phyloP scores from a whole-genome alignment of 2,797 vertebrate genomes.

The Spinibarbus caldwelli region DNA sequence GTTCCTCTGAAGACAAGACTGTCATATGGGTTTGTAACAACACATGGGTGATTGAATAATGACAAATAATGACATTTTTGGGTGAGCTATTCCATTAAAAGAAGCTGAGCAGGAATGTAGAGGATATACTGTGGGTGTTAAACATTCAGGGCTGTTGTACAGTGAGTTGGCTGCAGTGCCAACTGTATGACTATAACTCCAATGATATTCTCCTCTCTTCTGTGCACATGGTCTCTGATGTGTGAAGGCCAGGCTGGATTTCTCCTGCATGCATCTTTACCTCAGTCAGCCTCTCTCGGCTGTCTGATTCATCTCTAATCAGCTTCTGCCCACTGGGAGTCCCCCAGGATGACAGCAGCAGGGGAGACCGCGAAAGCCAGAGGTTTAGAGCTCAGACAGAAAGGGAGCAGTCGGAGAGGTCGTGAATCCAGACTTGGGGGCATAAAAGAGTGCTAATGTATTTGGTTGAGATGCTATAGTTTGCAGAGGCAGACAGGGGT shows the following conservation, averaged over 20 bases:
- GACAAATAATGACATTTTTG: not conserved
- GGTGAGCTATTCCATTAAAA: not conserved
- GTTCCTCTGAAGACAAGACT: not conserved
- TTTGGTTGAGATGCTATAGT: conserved; percentile 41
- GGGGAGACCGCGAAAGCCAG: conserved; percentile 18
- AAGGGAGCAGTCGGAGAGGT: conserved; percentile 39
- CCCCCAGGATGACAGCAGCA: conserved; percentile 26
- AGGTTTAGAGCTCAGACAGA: conserved; percentile 31
- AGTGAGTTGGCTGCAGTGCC: conserved; percentile 27
- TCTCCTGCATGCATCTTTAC: conserved; percentile 35
- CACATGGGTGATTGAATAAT: not conserved
- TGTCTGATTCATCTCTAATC: conserved; percentile 53
- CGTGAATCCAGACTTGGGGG: conserved; percentile 29
- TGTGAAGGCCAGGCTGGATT: conserved; percentile 21
- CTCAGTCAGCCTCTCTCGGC: conserved; percentile 29
- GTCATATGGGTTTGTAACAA: not conserved
- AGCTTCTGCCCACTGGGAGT: conserved; percentile 37
- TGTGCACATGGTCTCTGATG: conserved; percentile 25
- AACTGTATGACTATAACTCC: conserved; percentile 39
- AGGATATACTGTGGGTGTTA: conserved; percentile 1
- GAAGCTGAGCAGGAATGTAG: not conserved
- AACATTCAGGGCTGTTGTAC: conserved; percentile 23
- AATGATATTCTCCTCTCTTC: conserved; percentile 27
- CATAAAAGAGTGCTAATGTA: conserved; percentile 36
- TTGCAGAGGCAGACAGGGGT: conserved; percentile 47